These are phyloP conservation scores for Amphilophus citrinellus DNA, from an alignment of 2,113 vertebrate genomes.

Conservation along the genomic window DNA sequence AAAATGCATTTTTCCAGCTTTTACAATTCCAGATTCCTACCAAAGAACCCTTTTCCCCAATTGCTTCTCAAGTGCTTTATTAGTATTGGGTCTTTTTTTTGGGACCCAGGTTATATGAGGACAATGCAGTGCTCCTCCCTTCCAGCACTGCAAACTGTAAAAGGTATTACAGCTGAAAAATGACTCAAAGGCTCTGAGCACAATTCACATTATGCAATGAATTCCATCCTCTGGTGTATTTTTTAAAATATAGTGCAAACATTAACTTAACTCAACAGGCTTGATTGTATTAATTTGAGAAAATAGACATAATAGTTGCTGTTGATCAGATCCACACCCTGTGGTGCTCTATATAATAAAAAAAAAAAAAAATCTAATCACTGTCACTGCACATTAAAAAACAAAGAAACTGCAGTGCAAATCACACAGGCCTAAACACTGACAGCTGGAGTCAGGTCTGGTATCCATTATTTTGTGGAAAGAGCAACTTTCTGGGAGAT, in stretches of 20 bases:
- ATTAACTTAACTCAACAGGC: slow-evolving; percentile 2
- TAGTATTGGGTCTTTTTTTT: background rate
- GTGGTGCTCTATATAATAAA: background rate
- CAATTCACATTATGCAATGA: slow-evolving; percentile 42
- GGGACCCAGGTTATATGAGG: slow-evolving; percentile 32
- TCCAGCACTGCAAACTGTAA: slow-evolving; percentile 31
- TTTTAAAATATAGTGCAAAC: slow-evolving; percentile 16
- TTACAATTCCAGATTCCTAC: background rate
- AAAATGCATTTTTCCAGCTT: slow-evolving; percentile 6
- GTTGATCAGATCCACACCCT: slow-evolving; percentile 27
- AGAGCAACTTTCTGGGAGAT: slow-evolving; percentile 70
- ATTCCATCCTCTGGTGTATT: background rate
- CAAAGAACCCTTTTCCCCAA: slow-evolving; percentile 5
- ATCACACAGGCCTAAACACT: slow-evolving; percentile 1
- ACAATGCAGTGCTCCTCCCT: slow-evolving; percentile 40
- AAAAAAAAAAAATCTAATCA: slow-evolving; percentile 11
- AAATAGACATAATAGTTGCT: slow-evolving; percentile 9
- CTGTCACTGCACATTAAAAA: background rate
- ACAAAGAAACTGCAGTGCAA: background rate
- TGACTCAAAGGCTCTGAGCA: slow-evolving; percentile 16
- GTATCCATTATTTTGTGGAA: slow-evolving; percentile 71
- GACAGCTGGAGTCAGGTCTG: slow-evolving; percentile 56
- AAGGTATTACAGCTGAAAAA: slow-evolving; percentile 39
- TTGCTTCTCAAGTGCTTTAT: background rate
- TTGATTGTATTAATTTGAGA: slow-evolving; percentile 7